Base-by-base conservation (phyloP, 2,888 invertebrate species). In the Philonicus albiceps region DNA sequence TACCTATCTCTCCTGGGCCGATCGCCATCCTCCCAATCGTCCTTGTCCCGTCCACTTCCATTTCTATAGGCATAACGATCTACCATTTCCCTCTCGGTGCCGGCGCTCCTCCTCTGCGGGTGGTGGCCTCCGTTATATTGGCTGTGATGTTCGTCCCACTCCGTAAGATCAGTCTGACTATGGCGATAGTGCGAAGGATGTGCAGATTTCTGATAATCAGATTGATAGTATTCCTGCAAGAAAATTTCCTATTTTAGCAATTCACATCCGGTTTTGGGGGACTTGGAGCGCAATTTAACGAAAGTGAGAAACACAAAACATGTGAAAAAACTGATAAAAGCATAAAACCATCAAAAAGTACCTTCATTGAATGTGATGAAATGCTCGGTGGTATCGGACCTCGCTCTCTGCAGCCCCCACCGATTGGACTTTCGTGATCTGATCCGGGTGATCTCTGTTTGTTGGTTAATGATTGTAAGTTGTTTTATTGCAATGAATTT, bases 311-410 rank as follows among this genome's bases (percentile, higher is more conserved):
- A 43, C 49, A 80, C 80, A 80, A 80, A 80, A 49, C 31, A 40
- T 80, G 53, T 43, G 80, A 53, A 53, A 43, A 30, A 80, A 64
- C 22, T 53, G 31, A 53, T 49, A 53, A 74, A 80, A 76, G 37
- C 34, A 80, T 40, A 83, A 83, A 64, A 64, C 72, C 31, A 13
- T 55, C 87, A 85, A 88, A 88, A 89, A 90, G 89, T 92, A 95
- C 96, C 95, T 95, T 95, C 91, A 96, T 95, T 89, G 95, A 95
- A 90, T 95, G 95, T 89, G 95, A 93, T 88, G 95, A 96, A 90
- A 94, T 94, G 90, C 95, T 95, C 91, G 95, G 95, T 86, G 95
- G 94, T 89, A 96, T 92, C 89, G 91, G 92, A 89, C 94, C 93
- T 89, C 91, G 92, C 92, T 92, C 94, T 92, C 93, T 93, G 89